A percentile compares a stretch with the other conserved stretches of the same genome.
Conservation (phyloP, 2,888 invertebrate species). For the Netelia fuscicornis region DNA sequence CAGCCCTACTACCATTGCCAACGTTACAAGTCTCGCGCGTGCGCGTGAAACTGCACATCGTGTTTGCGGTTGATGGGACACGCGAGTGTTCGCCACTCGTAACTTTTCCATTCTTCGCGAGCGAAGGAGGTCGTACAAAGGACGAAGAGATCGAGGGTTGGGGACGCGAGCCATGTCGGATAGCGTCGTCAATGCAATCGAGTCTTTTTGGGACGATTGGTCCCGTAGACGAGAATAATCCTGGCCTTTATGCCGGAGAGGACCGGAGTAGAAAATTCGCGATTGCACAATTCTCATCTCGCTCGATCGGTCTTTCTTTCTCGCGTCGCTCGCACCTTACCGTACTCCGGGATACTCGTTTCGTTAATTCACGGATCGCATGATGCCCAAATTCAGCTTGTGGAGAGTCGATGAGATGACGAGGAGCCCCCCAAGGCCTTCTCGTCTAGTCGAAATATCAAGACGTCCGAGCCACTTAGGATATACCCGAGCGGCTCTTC, state of each 20-base stretch:
- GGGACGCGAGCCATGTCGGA: background rate
- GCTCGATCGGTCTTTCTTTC: constrained; percentile 7
- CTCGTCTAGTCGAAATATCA: constrained; percentile 53
- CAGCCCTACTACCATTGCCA: no score
- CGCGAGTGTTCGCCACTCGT: constrained; percentile 20
- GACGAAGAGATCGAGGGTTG: constrained; percentile 24
- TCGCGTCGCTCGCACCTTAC: background rate
- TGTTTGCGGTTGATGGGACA: constrained; percentile 25
- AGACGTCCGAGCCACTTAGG: constrained; percentile 33
- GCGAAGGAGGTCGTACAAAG: constrained; percentile 42
- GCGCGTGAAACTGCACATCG: constrained; percentile 41
- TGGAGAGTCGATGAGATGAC: constrained; percentile 35
- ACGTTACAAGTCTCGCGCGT: constrained; percentile 42
- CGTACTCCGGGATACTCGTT: background rate
- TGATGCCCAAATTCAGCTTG: constrained; percentile 72
- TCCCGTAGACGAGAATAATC: background rate
- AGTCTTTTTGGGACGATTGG: background rate
- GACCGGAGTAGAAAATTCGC: background rate
- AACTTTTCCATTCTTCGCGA: constrained; percentile 57
- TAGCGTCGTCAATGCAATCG: no score
- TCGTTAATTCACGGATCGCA: constrained; percentile 75
- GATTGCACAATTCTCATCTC: constrained; percentile 19
- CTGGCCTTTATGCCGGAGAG: background rate
- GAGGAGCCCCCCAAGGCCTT: constrained; percentile 58
- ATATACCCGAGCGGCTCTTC: constrained; percentile 48